These are phyloP conservation scores for Leptoteleia sp. DNA, from an alignment of 1,140 invertebrate genomes.

Conservation along the genomic window DNA sequence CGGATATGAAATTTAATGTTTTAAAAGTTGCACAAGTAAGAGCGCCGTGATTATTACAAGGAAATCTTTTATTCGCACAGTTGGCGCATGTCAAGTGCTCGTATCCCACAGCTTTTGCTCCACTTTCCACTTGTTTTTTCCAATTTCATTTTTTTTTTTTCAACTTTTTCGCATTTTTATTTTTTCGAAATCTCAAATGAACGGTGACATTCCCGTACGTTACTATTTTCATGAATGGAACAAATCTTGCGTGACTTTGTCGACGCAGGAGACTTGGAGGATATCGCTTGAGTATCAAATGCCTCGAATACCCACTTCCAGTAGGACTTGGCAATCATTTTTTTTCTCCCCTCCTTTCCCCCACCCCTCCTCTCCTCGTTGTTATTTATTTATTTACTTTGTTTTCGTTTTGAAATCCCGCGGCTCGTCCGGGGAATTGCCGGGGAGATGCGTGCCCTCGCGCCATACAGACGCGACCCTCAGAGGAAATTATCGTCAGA, in stretches of 20 bases:
- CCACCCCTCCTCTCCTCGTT: too few relatives aligned
- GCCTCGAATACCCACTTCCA: constrained; percentile 65
- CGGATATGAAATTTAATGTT: constrained; percentile 10
- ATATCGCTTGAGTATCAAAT: constrained; percentile 65
- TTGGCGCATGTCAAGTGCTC: constrained; percentile 6
- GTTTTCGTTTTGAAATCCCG: constrained; percentile 47
- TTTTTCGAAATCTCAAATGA: constrained; percentile 31
- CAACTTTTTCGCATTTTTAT: background rate
- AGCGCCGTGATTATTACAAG: constrained; percentile 12
- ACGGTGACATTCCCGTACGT: constrained; percentile 22
- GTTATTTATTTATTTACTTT: constrained; percentile 12
- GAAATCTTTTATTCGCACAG: constrained; percentile 8
- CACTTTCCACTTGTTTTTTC: too few relatives aligned
- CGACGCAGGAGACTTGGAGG: constrained; percentile 32
- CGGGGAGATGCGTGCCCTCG: constrained; percentile 46
- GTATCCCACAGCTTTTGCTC: too few relatives aligned
- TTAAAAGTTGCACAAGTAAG: constrained; percentile 23
- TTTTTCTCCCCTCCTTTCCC: background rate
- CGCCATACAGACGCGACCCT: constrained; percentile 40
- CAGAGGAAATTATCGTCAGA: constrained; percentile 71
- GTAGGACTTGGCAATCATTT: constrained; percentile 28
- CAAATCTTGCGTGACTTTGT: constrained; percentile 56
- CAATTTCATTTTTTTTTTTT: too few relatives aligned
- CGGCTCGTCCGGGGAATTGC: constrained; percentile 39
- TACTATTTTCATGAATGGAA: constrained; percentile 20